Evolutionary conservation across 2,797 vertebrate species (phyloP), one percentile per base, ranked within the genome.

Genomic region (Periophthalmus magnuspinnatus): DNA sequence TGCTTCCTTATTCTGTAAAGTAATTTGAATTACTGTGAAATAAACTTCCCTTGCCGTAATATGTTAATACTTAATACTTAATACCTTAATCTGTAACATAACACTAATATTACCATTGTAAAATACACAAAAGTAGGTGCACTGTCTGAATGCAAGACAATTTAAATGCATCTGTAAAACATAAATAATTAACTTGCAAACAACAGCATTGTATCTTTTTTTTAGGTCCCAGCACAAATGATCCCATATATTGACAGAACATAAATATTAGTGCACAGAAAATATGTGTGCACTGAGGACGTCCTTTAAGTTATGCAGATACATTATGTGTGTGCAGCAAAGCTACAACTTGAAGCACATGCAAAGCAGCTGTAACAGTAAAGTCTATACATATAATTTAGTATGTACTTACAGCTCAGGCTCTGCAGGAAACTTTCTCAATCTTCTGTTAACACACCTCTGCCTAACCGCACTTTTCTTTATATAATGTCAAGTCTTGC

Each of bases 401-500:
- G 2, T 8, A 38, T 16, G 3, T 21, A 84, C 88, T 91, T 68
- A 79, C 79, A 57, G 68, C 50, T 72, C 33, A 65, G 68, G 10
- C 45, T 79, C 74, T 21, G 38, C 14, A 22, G 6, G 5, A 47
- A 2, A 21, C 8, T 64, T n/a, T 64, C 56, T 11, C 17, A 68
- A 66, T 75, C 71, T 61, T 38, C 36, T 13, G 21, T 17, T 16
- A 32, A n/a, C 61, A 61, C 38, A 52, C 56, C 65, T 52, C 13
- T 34, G 36, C 68, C 34, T 34, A 22, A 1, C 62, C 17, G 6
- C 57, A n/a, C 54, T 47, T 75, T 36, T 47, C 65, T 81, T 81
- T 89, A 78, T 85, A 86, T 69, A 79, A 64, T n/a, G n/a, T 5
- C 13, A 56, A 34, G 0, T 69, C 48, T 71, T 75, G 59, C 78